A percentile compares a stretch with the other conserved stretches of the same genome.
These are phyloP conservation scores for Timandra comae DNA, from an alignment of 2,888 invertebrate genomes.

Conservation along the genomic window DNA sequence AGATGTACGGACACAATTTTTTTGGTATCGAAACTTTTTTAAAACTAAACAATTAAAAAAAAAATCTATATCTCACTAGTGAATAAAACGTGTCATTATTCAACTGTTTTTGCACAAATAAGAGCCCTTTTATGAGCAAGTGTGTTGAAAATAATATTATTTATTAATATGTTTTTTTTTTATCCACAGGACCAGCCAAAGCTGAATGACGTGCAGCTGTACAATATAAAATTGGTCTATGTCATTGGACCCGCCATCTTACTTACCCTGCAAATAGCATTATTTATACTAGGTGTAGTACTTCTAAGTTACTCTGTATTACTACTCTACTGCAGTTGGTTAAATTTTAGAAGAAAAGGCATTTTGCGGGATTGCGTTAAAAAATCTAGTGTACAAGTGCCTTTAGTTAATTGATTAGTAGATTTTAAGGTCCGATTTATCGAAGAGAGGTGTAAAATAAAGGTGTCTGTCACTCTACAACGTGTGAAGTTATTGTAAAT, in stretches of 20 bases:
- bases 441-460: too few species aligned
- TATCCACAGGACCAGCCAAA: not conserved
- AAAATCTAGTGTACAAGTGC: slow-evolving; percentile 5
- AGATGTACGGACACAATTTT: too few species aligned
- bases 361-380: not conserved
- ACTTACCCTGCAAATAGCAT: not conserved
- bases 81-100: too few species aligned
- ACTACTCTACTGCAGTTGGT: not conserved
- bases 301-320: not conserved
- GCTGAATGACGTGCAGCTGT: not conserved
- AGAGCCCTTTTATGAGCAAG: too few species aligned
- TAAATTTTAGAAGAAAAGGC: not conserved
- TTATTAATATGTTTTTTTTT: not conserved
- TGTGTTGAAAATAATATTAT: not conserved
- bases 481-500: too few species aligned
- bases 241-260: not conserved
- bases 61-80: too few species aligned
- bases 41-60: too few species aligned
- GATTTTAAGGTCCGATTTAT: too few species aligned
- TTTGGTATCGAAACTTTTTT: too few species aligned
- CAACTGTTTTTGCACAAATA: too few species aligned
- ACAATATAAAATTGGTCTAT: not conserved
- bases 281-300: not conserved
- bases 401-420: slow-evolving; percentile 18
- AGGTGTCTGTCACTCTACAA: too few species aligned